These are phyloP conservation scores for Oncorhynchus clarkii DNA, from an alignment of 2,113 vertebrate genomes.

Conservation along the genomic window DNA sequence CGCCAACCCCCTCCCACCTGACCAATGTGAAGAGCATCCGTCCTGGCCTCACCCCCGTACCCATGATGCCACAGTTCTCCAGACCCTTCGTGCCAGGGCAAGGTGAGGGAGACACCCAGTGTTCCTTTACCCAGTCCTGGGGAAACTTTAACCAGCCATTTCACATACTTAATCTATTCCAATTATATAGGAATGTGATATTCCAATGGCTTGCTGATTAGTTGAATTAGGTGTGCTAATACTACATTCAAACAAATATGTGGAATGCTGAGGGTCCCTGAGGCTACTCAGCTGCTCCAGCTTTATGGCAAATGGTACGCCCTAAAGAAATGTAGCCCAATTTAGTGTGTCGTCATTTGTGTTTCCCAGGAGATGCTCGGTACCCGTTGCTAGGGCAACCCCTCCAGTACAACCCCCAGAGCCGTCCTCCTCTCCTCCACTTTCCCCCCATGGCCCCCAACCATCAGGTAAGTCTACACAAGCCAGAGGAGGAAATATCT, in stretches of 20 bases:
- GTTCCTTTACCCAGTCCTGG: too few relatives aligned
- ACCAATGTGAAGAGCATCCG: slow-evolving; percentile 81
- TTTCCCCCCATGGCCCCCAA: slow-evolving; percentile 76
- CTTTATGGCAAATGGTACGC: background rate
- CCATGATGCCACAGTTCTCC: slow-evolving; percentile 83
- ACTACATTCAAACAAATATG: too few relatives aligned
- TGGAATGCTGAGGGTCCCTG: too few relatives aligned
- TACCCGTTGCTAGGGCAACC: slow-evolving; percentile 88
- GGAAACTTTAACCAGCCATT: too few relatives aligned
- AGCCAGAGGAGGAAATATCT: background rate
- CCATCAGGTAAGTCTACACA: slow-evolving; percentile 64
- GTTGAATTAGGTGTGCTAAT: too few relatives aligned
- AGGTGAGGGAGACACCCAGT: slow-evolving; percentile 64
- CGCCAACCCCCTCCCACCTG: slow-evolving; percentile 81
- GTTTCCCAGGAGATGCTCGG: slow-evolving; percentile 78
- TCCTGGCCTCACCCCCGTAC: slow-evolving; percentile 76
- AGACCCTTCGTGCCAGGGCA: slow-evolving; percentile 82
- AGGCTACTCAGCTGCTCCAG: background rate
- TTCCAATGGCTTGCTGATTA: too few relatives aligned
- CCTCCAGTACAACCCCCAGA: slow-evolving; percentile 83
- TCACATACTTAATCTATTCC: background rate
- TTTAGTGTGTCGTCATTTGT: background rate
- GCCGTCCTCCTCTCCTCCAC: slow-evolving; percentile 77
- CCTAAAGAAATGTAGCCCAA: background rate
- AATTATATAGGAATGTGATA: too few relatives aligned